Conservation (phyloP, 64 coral and sea anemone species). For the Porites australiensis region DNA sequence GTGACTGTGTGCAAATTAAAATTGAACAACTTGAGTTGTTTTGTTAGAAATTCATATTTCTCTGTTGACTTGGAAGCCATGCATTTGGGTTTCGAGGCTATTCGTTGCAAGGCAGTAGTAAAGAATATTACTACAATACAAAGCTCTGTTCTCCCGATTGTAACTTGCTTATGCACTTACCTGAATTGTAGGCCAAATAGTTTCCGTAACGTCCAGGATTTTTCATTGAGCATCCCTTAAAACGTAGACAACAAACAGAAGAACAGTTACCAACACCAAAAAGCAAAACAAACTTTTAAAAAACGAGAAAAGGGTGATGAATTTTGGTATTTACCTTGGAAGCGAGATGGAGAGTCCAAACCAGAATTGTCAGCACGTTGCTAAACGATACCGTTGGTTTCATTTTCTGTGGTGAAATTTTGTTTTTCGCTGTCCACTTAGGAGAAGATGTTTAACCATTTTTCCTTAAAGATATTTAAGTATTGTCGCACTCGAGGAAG, state of each 20-base stretch:
- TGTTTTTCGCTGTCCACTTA: neutral
- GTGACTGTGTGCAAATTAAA: neutral
- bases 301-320: neutral
- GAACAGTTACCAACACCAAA: neutral
- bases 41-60: neutral
- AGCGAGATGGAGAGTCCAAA: slow-evolving; percentile 9
- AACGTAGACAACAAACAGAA: neutral
- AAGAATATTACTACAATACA: too few species aligned
- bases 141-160: too few species aligned
- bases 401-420: neutral
- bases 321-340: slow-evolving; percentile 12
- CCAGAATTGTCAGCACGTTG: neutral
- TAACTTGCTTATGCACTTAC: neutral
- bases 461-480: neutral
- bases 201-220: neutral
- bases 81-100: neutral
- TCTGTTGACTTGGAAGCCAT: neutral
- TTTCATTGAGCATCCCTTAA: neutral
- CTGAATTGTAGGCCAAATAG: neutral
- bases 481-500: neutral
- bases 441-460: neutral
- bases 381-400: neutral
- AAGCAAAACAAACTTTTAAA: neutral
- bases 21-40: neutral
- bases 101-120: too few species aligned